Evolutionary conservation across 2,113 vertebrate species (phyloP), one percentile per base, ranked within the genome.

Genomic region (Microtus richardsoni): DNA sequence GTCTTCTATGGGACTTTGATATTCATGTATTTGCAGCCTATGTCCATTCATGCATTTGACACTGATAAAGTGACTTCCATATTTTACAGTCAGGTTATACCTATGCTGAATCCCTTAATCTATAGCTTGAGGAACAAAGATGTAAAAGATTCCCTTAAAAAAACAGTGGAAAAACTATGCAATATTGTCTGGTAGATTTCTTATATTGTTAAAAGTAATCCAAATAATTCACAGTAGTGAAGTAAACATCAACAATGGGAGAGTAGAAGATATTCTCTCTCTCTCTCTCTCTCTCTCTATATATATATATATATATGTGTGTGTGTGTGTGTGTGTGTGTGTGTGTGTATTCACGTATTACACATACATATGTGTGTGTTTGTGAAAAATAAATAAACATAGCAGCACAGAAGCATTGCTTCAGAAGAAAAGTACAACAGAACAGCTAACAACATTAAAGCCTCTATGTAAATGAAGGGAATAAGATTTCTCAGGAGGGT

Each of bases 81-180:
- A 70, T 91, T 91, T 73, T 91, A 91, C 7, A 91, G 49, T 2
- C 39, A 36, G 26, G n/a, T 73, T 30, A 91, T 91, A 1, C 90
- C 90, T 12, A 73, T 91, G 78, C 24, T 91, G 78, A 91, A 91
- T 60, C 78, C 90, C 2, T 83, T 91, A 22, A 83, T 83, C n/a
- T 91, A 91, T 3, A 91, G 79, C 41, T 54, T 84, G 79, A 91
- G 79, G 68, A 83, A 91, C 47, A 91, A 91, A 80, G 89, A 91
- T 33, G 62, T 91, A 8, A 79, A 91, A 91, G 12, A 52, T 41
- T 62, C 77, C 2, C 7, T 91, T 21, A 54, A 21, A 19, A 66
- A 64, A 8, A 33, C n/a, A 44, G 4, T 62, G 60, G 16, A 11
- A 33, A 85, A 66, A 4, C 3, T 85, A 5, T 33, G n/a, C 39